Evolutionary conservation across 2,113 vertebrate genomes (phyloP), one percentile per base, ranked within the genome.

Genomic region (Mungos mungo): DNA sequence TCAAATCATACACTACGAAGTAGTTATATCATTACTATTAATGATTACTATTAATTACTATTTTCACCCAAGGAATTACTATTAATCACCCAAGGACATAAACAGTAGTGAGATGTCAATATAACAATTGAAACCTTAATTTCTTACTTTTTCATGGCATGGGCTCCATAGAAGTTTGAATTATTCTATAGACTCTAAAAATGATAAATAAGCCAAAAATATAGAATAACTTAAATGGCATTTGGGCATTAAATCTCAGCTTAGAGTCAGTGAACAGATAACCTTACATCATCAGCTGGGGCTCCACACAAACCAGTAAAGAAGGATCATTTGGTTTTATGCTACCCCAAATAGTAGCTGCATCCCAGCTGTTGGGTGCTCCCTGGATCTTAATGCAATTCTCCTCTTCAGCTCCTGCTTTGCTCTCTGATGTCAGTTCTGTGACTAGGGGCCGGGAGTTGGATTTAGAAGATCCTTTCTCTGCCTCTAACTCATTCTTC

Each of bases 131-230:
- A 91, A 86, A 77, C 15, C 68, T 33, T 81, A 38, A 41, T 41
- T 81, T 68, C 14, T 84, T 90, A n/a, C 74, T 60, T 96, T 97
- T 91, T 81, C 52, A 82, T 57, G 84, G 33, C 33, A 66, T 7
- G 8, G 71, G n/a, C 66, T 93, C 93, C 14, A 60, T 33, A 47
- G 94, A 90, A 74, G 25, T 90, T 79, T 52, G 65, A 86, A 69
- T 94, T 54, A 84, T 52, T 88, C 47, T 76, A 82, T 23, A 71
- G 90, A 69, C 31, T 41, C 57, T 68, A 45, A 89, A 89, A 31
- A 88, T 18, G 16, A 69, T 60, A 38, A 38, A 33, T 72, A 80
- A 82, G 69, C 27, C 25, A 21, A 12, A 72, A 72, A 29, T 35
- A 50, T 12, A 50, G 63, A 89, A 13, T 45, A 63, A 72, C 21